Base-by-base conservation (phyloP, 92 coral and sea anemone genomes). In the Ricordea florida region DNA sequence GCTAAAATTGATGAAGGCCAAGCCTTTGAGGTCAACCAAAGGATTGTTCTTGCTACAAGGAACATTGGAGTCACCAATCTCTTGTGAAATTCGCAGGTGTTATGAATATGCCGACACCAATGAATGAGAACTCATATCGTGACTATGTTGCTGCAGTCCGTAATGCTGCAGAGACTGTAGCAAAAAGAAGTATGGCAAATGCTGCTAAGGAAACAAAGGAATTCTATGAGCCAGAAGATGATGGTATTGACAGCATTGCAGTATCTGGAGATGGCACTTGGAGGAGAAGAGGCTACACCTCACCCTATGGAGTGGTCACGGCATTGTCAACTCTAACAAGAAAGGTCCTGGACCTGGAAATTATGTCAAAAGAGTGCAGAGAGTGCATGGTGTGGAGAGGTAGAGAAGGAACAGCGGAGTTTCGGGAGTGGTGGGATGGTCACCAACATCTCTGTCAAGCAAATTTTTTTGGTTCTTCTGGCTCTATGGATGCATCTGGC, bases 101-200 rank as follows among this genome's bases (percentile, higher is more conserved):
- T n/a, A 77, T 65, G 83, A 77, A 64, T 38, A 62, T 76, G 74
- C 37, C 52, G 73, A 21, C 82, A 44, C 74, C 82, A 3, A 76
- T 76, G 82, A 76, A 63, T 48, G 82, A 47, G 50, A 74, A 47
- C 50, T 42, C 81, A 32, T 74, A 73, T 43, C 23, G 24, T 17
- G 72, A 74, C 32, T 71, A 74, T 74, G 81, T 60, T 21, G 47
- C 28, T 37, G 72, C 70, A 42, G 49, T 74, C 26, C 72, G 9
- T 42, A 36, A 50, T 15, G 70, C 81, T 41, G 72, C 72, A 11
- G 72, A 74, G 31, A 40, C 51, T 27, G 81, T 45, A 16, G 72
- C 59, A 21, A 74, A 74, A 46, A 35, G 30, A 37, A 74, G 81
- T 27, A 60, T 74, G 81, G 34, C 22, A 28, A 70, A 60, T 60